Percentiles rank a stretch among this genome's conserved stretches.
Evolutionary conservation across 1,140 invertebrate species (phyloP).

Genomic region (Apis laboriosa): DNA sequence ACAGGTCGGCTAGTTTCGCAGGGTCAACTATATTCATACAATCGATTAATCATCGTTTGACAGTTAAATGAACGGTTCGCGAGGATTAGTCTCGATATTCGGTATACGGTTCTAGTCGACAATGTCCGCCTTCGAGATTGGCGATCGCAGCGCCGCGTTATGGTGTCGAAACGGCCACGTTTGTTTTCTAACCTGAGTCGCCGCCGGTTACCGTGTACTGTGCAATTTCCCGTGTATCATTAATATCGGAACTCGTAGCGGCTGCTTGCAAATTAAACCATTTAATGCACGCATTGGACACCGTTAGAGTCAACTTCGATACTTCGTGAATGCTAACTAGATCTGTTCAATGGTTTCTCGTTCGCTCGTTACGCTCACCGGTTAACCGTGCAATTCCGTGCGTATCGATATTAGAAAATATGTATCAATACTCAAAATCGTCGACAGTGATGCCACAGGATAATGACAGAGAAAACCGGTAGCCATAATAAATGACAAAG

Average conservation of each 20-base stretch:
- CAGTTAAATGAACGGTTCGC: conserved; percentile 36
- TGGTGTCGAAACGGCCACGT: conserved; percentile 29
- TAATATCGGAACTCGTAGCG: conserved; percentile 21
- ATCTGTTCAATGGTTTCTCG: conserved; percentile 17
- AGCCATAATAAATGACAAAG: conserved; percentile 38
- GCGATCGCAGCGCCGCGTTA: not conserved
- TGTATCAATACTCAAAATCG: not conserved
- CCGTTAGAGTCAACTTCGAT: not conserved
- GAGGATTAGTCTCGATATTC: conserved; percentile 8
- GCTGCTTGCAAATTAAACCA: conserved; percentile 27
- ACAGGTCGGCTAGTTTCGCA: conserved; percentile 5
- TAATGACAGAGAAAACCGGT: conserved; percentile 36
- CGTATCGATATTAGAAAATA: not conserved
- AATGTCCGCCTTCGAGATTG: not conserved
- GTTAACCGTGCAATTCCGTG: not conserved
- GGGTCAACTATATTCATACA: conserved; percentile 26
- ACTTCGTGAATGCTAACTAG: not conserved
- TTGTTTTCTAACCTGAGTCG: conserved; percentile 24
- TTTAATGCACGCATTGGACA: conserved; percentile 2
- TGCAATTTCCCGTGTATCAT: conserved; percentile 36
- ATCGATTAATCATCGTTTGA: conserved; percentile 43
- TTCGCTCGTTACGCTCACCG: not conserved
- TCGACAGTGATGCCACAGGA: not conserved
- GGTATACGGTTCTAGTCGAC: not conserved
- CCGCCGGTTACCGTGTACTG: conserved; percentile 8